Percentiles rank a stretch among this genome's conserved stretches.
Conservation (phyloP, 1,140 invertebrate genomes). For the Vanessa tameamea region DNA sequence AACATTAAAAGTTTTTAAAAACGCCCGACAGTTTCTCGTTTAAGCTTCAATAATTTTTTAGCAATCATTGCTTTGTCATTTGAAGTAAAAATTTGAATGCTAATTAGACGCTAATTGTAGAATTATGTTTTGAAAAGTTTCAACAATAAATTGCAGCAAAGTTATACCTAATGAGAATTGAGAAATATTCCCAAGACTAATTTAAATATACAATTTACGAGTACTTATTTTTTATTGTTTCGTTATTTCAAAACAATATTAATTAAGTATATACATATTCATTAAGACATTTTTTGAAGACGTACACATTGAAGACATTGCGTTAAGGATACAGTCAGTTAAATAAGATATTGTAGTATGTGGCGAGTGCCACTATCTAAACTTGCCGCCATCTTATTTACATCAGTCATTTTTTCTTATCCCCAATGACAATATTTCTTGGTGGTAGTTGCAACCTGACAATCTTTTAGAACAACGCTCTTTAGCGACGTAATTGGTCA, state of each 20-base stretch:
- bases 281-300: no score
- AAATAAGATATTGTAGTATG: no score
- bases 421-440: no score
- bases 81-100: background rate
- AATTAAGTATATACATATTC: background rate
- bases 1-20: no score
- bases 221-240: background rate
- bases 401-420: no score
- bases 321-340: background rate
- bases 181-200: slow-evolving; percentile 15
- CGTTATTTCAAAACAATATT: slow-evolving; percentile 1
- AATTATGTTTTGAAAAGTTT: slow-evolving; percentile 5
- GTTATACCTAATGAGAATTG: slow-evolving; percentile 5
- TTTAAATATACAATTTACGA: slow-evolving; percentile 24
- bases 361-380: no score
- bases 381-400: no score
- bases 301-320: background rate
- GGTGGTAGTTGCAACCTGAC: no score
- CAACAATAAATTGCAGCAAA: slow-evolving; percentile 6
- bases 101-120: slow-evolving; percentile 14
- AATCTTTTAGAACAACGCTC: no score
- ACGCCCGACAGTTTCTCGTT: no score
- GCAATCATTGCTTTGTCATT: background rate
- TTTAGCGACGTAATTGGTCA: no score
- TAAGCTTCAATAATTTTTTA: no score